A percentile compares a stretch with the other conserved stretches of the same genome.
These are phyloP conservation scores for Hydrocynus forskahlii DNA, from an alignment of 2,797 vertebrate genomes.

Conservation along the genomic window DNA sequence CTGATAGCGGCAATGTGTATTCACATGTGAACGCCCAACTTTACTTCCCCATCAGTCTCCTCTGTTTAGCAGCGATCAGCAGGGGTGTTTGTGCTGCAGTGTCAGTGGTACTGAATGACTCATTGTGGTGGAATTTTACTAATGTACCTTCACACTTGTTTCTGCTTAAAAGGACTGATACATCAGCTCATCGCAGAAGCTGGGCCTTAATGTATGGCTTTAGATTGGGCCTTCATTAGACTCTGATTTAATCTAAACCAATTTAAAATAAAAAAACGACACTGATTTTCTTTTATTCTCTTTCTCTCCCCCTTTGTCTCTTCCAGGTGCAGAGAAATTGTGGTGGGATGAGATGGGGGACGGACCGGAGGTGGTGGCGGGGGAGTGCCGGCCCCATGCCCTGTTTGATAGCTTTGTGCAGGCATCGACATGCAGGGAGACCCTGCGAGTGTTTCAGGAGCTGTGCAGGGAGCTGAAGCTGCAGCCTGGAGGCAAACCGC, in stretches of 20 bases:
- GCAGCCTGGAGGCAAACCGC: constrained; percentile 55
- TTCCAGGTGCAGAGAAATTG: constrained; percentile 15
- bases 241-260: too few relatives aligned
- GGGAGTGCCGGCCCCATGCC: constrained; percentile 76
- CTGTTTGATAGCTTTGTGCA: constrained; percentile 93
- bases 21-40: background rate
- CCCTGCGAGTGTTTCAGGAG: constrained; percentile 87
- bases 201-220: background rate
- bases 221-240: background rate
- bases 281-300: background rate
- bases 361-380: constrained; percentile 58
- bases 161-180: background rate
- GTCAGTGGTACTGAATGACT: background rate
- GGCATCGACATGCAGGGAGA: constrained; percentile 89
- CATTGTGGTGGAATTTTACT: background rate
- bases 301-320: background rate
- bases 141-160: background rate
- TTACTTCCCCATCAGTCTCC: background rate
- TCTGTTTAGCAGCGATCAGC: background rate
- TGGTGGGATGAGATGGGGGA: constrained; percentile 68
- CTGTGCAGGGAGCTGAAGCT: constrained; percentile 89
- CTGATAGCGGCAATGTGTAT: background rate
- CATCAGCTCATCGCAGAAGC: too few relatives aligned
- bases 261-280: background rate
- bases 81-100: background rate